phyloP scores from a whole-genome alignment of 2,797 vertebrate species.

The Acrossocheilus wenchowensis region DNA sequence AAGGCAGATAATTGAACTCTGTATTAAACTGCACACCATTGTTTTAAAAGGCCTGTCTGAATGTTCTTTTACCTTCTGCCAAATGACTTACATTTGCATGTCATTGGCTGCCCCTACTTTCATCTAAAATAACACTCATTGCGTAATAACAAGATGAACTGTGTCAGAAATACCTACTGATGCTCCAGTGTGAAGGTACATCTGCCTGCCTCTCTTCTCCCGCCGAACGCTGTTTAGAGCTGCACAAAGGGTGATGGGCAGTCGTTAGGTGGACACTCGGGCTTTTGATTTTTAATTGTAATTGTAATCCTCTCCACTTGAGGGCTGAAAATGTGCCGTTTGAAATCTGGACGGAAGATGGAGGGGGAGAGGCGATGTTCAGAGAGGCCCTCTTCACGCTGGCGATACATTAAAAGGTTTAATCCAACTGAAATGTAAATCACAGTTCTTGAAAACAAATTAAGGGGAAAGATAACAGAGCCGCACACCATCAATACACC shows the following conservation, averaged over 20 bases:
- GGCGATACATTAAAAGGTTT: conserved; percentile 88
- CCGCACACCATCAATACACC: conserved; percentile 76
- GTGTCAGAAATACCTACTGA: conserved; percentile 72
- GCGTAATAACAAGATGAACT: conserved; percentile 77
- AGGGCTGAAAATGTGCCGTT: conserved; percentile 84
- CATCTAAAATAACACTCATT: conserved; percentile 82
- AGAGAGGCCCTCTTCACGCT: conserved; percentile 80
- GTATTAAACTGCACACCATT: conserved; percentile 59
- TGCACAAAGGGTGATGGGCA: conserved; percentile 78
- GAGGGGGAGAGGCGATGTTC: conserved; percentile 67
- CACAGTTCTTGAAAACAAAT: conserved; percentile 92
- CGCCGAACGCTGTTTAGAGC: conserved; percentile 71
- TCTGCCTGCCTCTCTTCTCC: conserved; percentile 68
- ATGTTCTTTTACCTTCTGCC: conserved; percentile 77
- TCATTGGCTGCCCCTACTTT: conserved; percentile 73
- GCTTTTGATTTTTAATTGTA: conserved; percentile 93
- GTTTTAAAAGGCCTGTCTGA: conserved; percentile 70
- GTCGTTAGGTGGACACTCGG: conserved; percentile 81
- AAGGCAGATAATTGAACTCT: conserved; percentile 43
- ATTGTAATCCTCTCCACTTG: conserved; percentile 88
- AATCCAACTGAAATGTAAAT: conserved; percentile 98
- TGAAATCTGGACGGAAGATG: conserved; percentile 78
- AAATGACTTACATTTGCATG: conserved; percentile 80
- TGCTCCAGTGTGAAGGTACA: conserved; percentile 72
- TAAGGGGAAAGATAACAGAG: conserved; percentile 86